Percentiles rank a stretch among this genome's conserved stretches.
Evolutionary conservation across 2,888 invertebrate species (phyloP).

Genomic region (Latrodectus hesperus): DNA sequence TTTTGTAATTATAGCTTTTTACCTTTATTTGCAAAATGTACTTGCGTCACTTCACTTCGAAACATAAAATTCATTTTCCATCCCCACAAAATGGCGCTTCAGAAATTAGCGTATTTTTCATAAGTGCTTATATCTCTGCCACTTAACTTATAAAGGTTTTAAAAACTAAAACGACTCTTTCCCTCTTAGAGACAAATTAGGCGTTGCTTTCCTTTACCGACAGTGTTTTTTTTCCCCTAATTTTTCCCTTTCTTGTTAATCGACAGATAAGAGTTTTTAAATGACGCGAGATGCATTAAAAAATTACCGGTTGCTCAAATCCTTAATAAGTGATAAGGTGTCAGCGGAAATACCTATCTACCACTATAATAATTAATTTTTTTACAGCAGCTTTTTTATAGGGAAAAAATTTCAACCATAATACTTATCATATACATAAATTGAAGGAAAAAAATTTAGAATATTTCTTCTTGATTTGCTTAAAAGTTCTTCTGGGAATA

Average conservation of each 20-base stretch:
- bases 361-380: conserved; percentile 30
- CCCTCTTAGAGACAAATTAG: conserved; percentile 44
- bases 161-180: conserved; percentile 43
- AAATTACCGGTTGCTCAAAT: conserved; percentile 49
- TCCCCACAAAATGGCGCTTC: conserved; percentile 27
- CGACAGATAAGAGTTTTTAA: conserved; percentile 67
- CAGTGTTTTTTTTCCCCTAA: background rate
- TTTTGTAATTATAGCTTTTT: too few species aligned
- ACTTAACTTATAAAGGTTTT: conserved; percentile 66
- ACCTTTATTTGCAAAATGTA: background rate
- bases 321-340: conserved; percentile 59
- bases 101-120: conserved; percentile 48
- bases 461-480: conserved; percentile 51
- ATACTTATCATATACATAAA: background rate
- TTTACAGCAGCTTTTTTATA: conserved; percentile 7
- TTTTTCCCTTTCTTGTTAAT: conserved; percentile 33
- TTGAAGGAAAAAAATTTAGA: background rate
- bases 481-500: conserved; percentile 51
- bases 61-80: conserved; percentile 31
- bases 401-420: background rate
- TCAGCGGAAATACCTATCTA: conserved; percentile 28
- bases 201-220: conserved; percentile 5
- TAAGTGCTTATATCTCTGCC: conserved; percentile 57
- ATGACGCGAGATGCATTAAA: conserved; percentile 60
- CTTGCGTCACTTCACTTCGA: conserved; percentile 31